Percentiles rank a stretch among this genome's conserved stretches.
Evolutionary conservation across 2,797 vertebrate species (phyloP).

Genomic region (Pangasius sanitwongsei): DNA sequence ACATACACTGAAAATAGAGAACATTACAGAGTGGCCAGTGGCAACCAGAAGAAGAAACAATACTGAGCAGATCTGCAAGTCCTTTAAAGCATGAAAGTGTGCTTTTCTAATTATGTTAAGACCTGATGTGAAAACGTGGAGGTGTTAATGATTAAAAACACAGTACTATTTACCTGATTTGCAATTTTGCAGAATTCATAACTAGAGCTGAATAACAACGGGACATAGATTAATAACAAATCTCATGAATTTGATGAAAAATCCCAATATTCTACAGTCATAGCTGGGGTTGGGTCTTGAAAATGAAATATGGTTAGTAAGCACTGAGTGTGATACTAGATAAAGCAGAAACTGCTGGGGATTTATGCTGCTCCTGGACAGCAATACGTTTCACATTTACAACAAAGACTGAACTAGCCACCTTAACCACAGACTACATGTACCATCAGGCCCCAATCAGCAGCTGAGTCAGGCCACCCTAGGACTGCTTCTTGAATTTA

Average conservation of each 20-base stretch:
- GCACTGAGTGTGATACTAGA: not conserved
- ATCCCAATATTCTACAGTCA: not conserved
- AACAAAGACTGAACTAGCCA: not conserved
- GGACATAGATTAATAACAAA: not conserved
- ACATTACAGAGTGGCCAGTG: slow-evolving; percentile 41
- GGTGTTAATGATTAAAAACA: slow-evolving; percentile 16
- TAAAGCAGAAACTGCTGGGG: not conserved
- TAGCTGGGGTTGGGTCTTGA: not conserved
- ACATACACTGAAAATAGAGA: slow-evolving; percentile 54
- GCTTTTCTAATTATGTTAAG: not conserved
- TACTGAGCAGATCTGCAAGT: slow-evolving; percentile 36
- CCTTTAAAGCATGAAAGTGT: slow-evolving; percentile 28
- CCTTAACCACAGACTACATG: slow-evolving; percentile 10
- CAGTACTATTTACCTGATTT: not conserved
- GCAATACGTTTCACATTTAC: not conserved
- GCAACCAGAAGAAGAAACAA: slow-evolving; percentile 39
- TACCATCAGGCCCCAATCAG: slow-evolving; percentile 27
- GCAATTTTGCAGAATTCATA: not conserved
- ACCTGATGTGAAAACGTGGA: not conserved
- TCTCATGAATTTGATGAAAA: not conserved
- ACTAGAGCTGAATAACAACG: not conserved
- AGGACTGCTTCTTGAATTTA: slow-evolving; percentile 16
- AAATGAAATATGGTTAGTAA: not conserved
- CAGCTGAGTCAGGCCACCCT: slow-evolving; percentile 10
- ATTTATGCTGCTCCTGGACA: slow-evolving; percentile 1